Evolutionary conservation across 2,797 vertebrate species (phyloP).

Genomic region (Valencia hispanica): DNA sequence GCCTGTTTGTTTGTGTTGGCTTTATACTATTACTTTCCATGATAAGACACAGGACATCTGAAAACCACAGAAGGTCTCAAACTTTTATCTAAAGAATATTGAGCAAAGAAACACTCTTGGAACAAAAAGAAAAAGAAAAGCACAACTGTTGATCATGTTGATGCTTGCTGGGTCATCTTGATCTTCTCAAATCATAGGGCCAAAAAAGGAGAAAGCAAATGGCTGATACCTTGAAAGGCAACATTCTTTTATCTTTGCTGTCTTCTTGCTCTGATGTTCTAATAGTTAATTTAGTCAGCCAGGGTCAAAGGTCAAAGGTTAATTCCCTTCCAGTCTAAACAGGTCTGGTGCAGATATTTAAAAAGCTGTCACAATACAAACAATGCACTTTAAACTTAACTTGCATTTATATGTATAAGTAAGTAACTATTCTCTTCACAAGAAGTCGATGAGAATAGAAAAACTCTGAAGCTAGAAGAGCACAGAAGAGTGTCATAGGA

Average conservation of each 20-base stretch:
- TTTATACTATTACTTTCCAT: conserved; percentile 14
- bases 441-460: conserved; percentile 4
- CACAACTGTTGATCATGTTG: conserved; percentile 38
- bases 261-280: conserved; percentile 21
- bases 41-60: conserved; percentile 58
- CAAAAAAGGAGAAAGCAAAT: conserved; percentile 60
- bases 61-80: conserved; percentile 27
- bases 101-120: conserved; percentile 29
- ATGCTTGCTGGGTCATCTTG: conserved; percentile 52
- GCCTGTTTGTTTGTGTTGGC: conserved; percentile 39
- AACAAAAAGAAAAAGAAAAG: conserved; percentile 21
- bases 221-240: conserved; percentile 39
- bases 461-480: conserved; percentile 19
- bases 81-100: conserved; percentile 54
- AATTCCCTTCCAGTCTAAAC: conserved; percentile 26
- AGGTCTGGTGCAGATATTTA: conserved; percentile 24
- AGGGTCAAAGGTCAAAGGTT: conserved; percentile 51
- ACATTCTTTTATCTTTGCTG: conserved; percentile 14
- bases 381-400: conserved; percentile 23
- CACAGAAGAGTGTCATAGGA: conserved; percentile 8
- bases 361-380: conserved; percentile 33
- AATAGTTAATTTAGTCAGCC: conserved; percentile 21
- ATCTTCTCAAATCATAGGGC: conserved; percentile 45
- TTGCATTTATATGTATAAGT: background rate
- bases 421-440: conserved; percentile 5